Percentiles rank a stretch among this genome's conserved stretches.
Evolutionary conservation across 1,140 invertebrate genomes (phyloP).

Genomic region (Bombus sibiricus): DNA sequence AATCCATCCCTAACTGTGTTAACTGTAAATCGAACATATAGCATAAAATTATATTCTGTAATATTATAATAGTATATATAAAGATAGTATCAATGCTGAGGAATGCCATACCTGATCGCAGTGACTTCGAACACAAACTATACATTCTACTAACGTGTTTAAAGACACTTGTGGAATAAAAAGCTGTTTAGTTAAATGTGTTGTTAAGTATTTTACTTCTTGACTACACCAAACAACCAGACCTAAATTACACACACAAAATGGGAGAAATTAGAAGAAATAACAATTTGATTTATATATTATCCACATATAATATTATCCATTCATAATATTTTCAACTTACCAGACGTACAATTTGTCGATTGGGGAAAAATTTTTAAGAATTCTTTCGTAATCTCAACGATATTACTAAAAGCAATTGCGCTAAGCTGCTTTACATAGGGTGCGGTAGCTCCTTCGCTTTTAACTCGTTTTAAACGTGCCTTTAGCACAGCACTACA

Average conservation of each 20-base stretch:
- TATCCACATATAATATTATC: not conserved
- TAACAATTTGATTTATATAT: not conserved
- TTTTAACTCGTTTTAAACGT: conserved; percentile 92
- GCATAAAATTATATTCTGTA: not conserved
- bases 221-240: conserved; percentile 95
- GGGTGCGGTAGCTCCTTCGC: conserved; percentile 92
- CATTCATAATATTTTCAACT: conserved; percentile 33
- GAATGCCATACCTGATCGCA: conserved; percentile 85
- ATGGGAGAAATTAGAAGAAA: not conserved
- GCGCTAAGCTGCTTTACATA: conserved; percentile 93
- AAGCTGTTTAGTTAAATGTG: conserved; percentile 93
- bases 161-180: conserved; percentile 95
- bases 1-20: conserved; percentile 89
- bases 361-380: conserved; percentile 90
- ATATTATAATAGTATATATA: not conserved
- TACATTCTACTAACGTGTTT: conserved; percentile 93
- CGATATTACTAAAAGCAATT: conserved; percentile 94
- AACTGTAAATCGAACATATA: conserved; percentile 82
- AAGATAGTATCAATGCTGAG: not conserved
- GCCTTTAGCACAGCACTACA: conserved; percentile 92
- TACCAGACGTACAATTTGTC: conserved; percentile 89
- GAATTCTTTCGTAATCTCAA: conserved; percentile 94
- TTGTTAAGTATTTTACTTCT: conserved; percentile 92
- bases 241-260: conserved; percentile 82
- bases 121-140: conserved; percentile 89